Evolutionary conservation across 1,140 invertebrate species (phyloP), one percentile per base, ranked within the genome.

Genomic region (Eufriesea mexicana): DNA sequence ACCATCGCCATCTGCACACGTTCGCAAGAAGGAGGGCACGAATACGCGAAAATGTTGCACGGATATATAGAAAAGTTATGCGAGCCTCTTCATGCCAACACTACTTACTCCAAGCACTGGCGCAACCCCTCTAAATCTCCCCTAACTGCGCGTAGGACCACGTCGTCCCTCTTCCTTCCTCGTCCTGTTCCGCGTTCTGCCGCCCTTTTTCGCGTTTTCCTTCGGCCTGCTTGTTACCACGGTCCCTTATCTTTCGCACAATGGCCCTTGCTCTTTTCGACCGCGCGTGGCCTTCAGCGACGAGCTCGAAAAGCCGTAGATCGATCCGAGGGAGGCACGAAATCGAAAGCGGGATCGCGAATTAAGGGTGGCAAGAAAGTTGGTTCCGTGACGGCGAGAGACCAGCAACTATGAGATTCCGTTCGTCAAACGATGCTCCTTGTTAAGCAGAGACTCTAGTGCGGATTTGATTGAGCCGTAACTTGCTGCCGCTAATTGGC

Each of bases 231-330:
- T 66, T 66, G 73, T 82, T 81, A 75, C 61, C 25, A 1, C 42
- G 47, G 28, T 76, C 73, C 73, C 62, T 82, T 82, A 82, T 82
- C 73, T 76, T n/a, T 54, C 45, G 20, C 51, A 82, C 72, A 82
- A 82, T 82, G 45, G 42, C 62, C 79, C 73, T 82, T 82, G 79
- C 72, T 82, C 72, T 82, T 82, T 82, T 76, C 18, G 42, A 49
- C 42, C 28, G n/a, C 20, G 42, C 79, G 25, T 49, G 61, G 72
- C 72, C 72, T 67, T 81, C 35, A 75, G 72, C n/a, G 9, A 49
- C 7, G 25, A 18, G 16, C n/a, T 70, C 54, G 54, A n/a, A 28
- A 20, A 7, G 0, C 28, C 51, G 23, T 8, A 16, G 57, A 80
- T 57, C 72, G 71, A 75, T 75, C 4, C 49, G 20, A 7, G 42